phyloP scores from a whole-genome alignment of 2,113 vertebrate genomes.

The Onychostruthus taczanowskii region DNA sequence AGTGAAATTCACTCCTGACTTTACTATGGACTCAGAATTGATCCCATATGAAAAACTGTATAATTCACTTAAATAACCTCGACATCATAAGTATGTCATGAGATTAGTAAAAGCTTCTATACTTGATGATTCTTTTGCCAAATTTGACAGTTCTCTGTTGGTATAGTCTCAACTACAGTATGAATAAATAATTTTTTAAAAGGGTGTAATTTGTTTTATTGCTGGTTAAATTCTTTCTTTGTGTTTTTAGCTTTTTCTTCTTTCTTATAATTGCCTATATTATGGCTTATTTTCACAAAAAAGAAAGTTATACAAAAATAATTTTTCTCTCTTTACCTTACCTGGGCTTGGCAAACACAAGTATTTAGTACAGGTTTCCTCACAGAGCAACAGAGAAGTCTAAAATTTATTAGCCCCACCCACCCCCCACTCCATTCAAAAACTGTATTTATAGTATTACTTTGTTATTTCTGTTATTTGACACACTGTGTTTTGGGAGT shows the following conservation, averaged over 20 bases:
- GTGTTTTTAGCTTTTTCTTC: background rate
- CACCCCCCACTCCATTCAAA: background rate
- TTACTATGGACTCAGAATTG: background rate
- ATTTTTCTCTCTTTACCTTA: background rate
- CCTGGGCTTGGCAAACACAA: background rate
- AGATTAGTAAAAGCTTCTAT: slow-evolving; percentile 22
- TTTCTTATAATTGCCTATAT: background rate
- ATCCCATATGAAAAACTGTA: slow-evolving; percentile 37
- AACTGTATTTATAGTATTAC: background rate
- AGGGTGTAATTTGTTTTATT: background rate
- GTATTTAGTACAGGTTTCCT: background rate
- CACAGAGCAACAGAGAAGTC: background rate
- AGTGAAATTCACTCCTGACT: slow-evolving; percentile 48
- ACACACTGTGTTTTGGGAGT: background rate
- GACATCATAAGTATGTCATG: background rate
- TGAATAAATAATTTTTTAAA: background rate
- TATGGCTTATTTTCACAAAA: background rate
- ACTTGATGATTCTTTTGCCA: background rate
- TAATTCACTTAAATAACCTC: slow-evolving; percentile 22
- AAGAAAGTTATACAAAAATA: background rate
- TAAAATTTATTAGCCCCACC: rapidly evolving
- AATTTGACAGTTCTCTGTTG: background rate
- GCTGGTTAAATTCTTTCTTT: background rate
- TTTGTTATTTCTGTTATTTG: background rate
- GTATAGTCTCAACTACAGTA: background rate